Evolutionary conservation across 1,140 invertebrate species (phyloP).

Genomic region (Lasioglossum albipes): DNA sequence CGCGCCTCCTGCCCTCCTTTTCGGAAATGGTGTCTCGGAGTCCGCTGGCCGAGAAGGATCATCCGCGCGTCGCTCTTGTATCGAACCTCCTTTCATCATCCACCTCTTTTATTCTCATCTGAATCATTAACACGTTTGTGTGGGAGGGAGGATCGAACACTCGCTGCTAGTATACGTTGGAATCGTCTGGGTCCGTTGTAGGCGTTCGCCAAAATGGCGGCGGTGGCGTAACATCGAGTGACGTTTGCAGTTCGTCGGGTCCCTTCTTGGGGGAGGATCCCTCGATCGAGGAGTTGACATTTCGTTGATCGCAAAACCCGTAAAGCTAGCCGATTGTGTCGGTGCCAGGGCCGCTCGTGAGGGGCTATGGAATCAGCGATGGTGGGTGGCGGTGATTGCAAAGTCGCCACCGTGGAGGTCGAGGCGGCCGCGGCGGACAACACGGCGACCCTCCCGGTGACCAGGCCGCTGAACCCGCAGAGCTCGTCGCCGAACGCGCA

Average conservation of each 20-base stretch:
- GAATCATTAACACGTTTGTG: no score
- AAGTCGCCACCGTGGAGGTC: conserved; percentile 91
- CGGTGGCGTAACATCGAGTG: conserved; percentile 32
- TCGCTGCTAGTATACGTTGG: neutral
- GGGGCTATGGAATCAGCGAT: conserved; percentile 71
- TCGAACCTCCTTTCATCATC: neutral
- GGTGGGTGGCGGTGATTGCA: conserved; percentile 88
- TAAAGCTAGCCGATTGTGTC: conserved; percentile 44
- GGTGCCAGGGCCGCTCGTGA: conserved; percentile 42
- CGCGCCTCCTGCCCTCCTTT: conserved; percentile 37
- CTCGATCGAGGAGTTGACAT: no score
- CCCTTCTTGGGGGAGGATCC: neutral
- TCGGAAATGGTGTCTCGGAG: conserved; percentile 30
- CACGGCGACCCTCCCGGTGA: conserved; percentile 91
- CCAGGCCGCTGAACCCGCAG: conserved; percentile 83
- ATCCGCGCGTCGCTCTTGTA: neutral
- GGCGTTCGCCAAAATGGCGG: conserved; percentile 77
- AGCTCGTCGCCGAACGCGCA: conserved; percentile 81
- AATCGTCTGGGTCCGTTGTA: neutral
- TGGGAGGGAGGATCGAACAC: neutral
- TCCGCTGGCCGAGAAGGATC: neutral
- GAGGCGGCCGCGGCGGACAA: conserved; percentile 86
- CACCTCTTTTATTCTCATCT: no score
- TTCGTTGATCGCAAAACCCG: conserved; percentile 6
- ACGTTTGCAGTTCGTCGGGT: conserved; percentile 38